Conservation (phyloP, 1,140 invertebrate genomes). For the Cherax destructor region DNA sequence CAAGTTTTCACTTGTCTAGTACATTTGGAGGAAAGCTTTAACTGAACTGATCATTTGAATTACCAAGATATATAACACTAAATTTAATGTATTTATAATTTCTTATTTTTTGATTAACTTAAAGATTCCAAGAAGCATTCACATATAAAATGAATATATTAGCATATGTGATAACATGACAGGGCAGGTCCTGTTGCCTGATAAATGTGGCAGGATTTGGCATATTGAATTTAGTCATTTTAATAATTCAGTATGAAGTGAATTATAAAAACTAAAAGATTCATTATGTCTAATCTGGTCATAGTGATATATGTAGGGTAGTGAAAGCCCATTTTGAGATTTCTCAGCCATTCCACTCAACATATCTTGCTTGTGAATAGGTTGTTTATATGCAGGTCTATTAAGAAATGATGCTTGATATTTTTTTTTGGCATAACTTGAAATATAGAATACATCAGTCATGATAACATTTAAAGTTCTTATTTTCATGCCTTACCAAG, state of each 20-base stretch:
- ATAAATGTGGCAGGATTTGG: conserved; percentile 26
- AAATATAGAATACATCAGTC: conserved; percentile 26
- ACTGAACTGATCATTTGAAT: conserved; percentile 40
- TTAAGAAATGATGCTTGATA: conserved; percentile 31
- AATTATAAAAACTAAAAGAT: conserved; percentile 1
- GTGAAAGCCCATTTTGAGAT: conserved; percentile 64
- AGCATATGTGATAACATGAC: conserved; percentile 66
- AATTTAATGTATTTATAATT: conserved; percentile 25
- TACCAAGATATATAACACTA: conserved; percentile 29
- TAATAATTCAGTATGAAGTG: conserved; percentile 7
- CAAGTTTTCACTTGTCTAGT: conserved; percentile 14
- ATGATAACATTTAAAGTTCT: conserved; percentile 31
- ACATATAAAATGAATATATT: conserved; percentile 29
- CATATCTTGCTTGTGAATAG: conserved; percentile 65
- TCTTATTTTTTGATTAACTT: conserved; percentile 2
- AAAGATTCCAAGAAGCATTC: conserved; percentile 30
- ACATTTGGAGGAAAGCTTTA: conserved; percentile 57
- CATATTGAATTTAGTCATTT: conserved; percentile 24
- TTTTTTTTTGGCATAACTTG: conserved; percentile 35
- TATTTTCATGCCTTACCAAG: conserved; percentile 17
- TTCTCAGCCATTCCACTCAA: conserved; percentile 69
- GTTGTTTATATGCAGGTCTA: conserved; percentile 58
- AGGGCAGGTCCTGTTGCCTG: conserved; percentile 66
- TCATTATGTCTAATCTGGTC: conserved; percentile 40
- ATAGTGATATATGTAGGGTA: conserved; percentile 64